phyloP scores from a whole-genome alignment of 1,140 invertebrate genomes.

The Chrysoperla carnea region DNA sequence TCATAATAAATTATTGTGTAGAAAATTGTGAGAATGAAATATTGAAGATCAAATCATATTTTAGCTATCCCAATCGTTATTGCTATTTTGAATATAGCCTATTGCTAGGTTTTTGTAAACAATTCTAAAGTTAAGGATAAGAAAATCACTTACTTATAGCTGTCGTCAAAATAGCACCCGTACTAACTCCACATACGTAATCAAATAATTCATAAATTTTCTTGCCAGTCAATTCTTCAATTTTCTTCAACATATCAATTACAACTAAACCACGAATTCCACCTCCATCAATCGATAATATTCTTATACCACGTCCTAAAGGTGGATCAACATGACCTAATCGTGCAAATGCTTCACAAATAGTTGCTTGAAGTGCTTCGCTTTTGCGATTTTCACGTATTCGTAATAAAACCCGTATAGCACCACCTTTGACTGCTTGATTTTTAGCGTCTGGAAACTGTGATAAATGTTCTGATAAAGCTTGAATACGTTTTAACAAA shows the following conservation, averaged over 20 bases:
- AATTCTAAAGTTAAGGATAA: neutral
- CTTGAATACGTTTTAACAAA: conserved; percentile 37
- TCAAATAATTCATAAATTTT: conserved; percentile 62
- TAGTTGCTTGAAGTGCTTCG: conserved; percentile 20
- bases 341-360: conserved; percentile 48
- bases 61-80: too few species aligned
- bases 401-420: conserved; percentile 37
- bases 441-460: conserved; percentile 53
- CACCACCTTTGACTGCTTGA: conserved; percentile 49
- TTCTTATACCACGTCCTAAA: conserved; percentile 53
- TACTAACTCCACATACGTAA: conserved; percentile 82
- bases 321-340: conserved; percentile 56
- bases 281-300: conserved; percentile 80
- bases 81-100: too few species aligned
- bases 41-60: too few species aligned
- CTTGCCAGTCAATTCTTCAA: conserved; percentile 54
- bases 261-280: conserved; percentile 71
- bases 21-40: too few species aligned
- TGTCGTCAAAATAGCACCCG: conserved; percentile 60
- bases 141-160: conserved; percentile 33
- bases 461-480: conserved; percentile 48
- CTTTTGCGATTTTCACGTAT: conserved; percentile 22
- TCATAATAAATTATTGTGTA: too few species aligned
- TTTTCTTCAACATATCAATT: conserved; percentile 57
- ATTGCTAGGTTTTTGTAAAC: too few species aligned